Percentiles rank a stretch among this genome's conserved stretches.
Evolutionary conservation across 2,888 invertebrate genomes (phyloP).

Genomic region (Synanthedon tipuliformis): DNA sequence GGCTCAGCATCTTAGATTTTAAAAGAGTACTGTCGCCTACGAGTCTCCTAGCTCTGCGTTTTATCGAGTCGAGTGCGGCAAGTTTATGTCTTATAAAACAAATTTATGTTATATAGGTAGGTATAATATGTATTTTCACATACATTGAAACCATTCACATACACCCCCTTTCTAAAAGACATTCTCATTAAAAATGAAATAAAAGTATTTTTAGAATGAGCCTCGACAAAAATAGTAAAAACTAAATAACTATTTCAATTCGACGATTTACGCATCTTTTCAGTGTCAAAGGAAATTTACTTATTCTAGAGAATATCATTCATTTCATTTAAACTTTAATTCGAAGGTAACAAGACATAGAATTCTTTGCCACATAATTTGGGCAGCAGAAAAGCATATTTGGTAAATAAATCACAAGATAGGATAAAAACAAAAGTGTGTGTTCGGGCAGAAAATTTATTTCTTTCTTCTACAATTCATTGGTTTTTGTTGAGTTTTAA

Average conservation of each 20-base stretch:
- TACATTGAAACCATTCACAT: too few relatives aligned
- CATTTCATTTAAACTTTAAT: neutral
- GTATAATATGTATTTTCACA: too few relatives aligned
- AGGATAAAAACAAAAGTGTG: constrained; percentile 56
- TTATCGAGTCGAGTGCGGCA: too few relatives aligned
- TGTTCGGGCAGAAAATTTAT: constrained; percentile 56
- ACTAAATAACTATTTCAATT: constrained; percentile 23
- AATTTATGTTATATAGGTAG: too few relatives aligned
- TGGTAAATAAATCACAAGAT: constrained; percentile 41
- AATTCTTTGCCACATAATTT: constrained; percentile 7
- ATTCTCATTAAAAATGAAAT: too few relatives aligned
- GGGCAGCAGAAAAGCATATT: constrained; percentile 22
- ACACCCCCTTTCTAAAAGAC: too few relatives aligned
- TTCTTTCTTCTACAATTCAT: constrained; percentile 51
- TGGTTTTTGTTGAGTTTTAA: constrained; percentile 58
- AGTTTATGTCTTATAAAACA: too few relatives aligned
- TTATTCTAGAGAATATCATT: neutral
- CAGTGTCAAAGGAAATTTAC: neutral
- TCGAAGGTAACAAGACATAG: neutral
- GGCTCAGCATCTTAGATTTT: too few relatives aligned
- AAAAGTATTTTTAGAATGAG: constrained; percentile 1
- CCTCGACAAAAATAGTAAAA: constrained; percentile 22
- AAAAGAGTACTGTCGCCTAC: too few relatives aligned
- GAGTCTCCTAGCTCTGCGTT: too few relatives aligned
- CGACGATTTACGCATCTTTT: constrained; percentile 1